Evolutionary conservation across 2,888 invertebrate species (phyloP).

Genomic region (Himalopsyche kuldschensis): DNA sequence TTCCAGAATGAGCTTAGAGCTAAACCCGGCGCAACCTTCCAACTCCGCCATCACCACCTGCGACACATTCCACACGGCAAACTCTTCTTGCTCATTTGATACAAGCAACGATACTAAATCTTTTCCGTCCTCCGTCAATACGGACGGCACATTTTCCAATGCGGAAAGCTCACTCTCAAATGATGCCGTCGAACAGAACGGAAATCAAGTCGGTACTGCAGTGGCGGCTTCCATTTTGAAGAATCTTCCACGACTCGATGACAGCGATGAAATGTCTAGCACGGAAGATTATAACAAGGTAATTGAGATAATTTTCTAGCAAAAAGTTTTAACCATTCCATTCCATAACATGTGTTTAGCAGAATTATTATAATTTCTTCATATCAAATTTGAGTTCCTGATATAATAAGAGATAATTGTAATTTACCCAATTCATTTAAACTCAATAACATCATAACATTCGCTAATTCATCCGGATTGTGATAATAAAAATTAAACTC

Average conservation of each 20-base stretch:
- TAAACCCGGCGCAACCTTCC: slow-evolving; percentile 60
- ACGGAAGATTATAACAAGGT: slow-evolving; percentile 62
- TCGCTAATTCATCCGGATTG: too few species aligned
- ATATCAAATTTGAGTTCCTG: too few species aligned
- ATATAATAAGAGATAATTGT: too few species aligned
- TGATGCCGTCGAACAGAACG: slow-evolving; percentile 47
- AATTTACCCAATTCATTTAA: too few species aligned
- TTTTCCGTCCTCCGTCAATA: slow-evolving; percentile 41
- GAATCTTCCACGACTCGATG: slow-evolving; percentile 52
- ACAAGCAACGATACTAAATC: slow-evolving; percentile 42
- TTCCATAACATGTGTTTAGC: too few species aligned
- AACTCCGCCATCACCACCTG: slow-evolving; percentile 54
- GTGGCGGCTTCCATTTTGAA: slow-evolving; percentile 43
- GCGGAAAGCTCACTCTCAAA: slow-evolving; percentile 39
- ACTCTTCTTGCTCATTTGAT: slow-evolving; percentile 58
- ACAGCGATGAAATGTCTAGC: slow-evolving; percentile 64
- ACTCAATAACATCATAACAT: too few species aligned
- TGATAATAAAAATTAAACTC: too few species aligned
- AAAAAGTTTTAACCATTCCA: not conserved
- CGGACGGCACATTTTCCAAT: slow-evolving; percentile 42
- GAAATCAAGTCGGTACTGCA: slow-evolving; percentile 4
- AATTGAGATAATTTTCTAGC: not conserved
- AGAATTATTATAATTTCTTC: too few species aligned
- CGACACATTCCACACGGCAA: slow-evolving; percentile 77
- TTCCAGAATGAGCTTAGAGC: slow-evolving; percentile 68